These are phyloP conservation scores for Porites rus DNA, from an alignment of 92 coral and sea anemone species.

Conservation along the genomic window DNA sequence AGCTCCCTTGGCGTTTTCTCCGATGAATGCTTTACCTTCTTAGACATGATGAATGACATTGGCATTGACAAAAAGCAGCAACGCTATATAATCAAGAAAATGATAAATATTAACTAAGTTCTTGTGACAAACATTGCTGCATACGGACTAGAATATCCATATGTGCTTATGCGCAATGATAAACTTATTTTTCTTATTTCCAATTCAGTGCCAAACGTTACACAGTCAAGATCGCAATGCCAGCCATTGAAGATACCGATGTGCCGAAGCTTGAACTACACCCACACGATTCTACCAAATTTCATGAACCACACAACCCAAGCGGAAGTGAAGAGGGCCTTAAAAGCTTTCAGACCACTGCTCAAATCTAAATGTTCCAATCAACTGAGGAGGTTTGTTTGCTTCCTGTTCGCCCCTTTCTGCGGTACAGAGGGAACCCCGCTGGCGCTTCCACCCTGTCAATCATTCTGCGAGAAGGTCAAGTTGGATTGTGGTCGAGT, in stretches of 20 bases:
- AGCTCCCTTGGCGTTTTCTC: too few relatives aligned
- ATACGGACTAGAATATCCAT: too few relatives aligned
- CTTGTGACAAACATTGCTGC: too few relatives aligned
- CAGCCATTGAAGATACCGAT: constrained; percentile 18
- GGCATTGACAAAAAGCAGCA: too few relatives aligned
- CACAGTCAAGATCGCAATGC: constrained; percentile 14
- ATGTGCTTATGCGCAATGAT: background rate
- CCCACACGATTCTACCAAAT: constrained; percentile 38
- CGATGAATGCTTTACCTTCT: too few relatives aligned
- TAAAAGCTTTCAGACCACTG: constrained; percentile 5
- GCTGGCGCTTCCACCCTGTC: constrained; percentile 29
- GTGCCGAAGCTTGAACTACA: constrained; percentile 37
- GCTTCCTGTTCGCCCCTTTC: constrained; percentile 35
- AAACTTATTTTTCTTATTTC: background rate
- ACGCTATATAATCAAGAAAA: too few relatives aligned
- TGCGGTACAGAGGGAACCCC: constrained; percentile 18
- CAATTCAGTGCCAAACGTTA: background rate
- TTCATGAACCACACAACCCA: constrained; percentile 43
- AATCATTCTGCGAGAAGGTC: constrained; percentile 39
- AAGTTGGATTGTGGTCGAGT: constrained; percentile 25
- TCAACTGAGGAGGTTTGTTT: constrained; percentile 22
- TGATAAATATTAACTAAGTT: too few relatives aligned
- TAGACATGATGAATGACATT: too few relatives aligned
- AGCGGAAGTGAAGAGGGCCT: background rate
- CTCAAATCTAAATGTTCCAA: constrained; percentile 16